Base-by-base conservation (phyloP, 2,888 invertebrate genomes). In the Euzophera pinguis region DNA sequence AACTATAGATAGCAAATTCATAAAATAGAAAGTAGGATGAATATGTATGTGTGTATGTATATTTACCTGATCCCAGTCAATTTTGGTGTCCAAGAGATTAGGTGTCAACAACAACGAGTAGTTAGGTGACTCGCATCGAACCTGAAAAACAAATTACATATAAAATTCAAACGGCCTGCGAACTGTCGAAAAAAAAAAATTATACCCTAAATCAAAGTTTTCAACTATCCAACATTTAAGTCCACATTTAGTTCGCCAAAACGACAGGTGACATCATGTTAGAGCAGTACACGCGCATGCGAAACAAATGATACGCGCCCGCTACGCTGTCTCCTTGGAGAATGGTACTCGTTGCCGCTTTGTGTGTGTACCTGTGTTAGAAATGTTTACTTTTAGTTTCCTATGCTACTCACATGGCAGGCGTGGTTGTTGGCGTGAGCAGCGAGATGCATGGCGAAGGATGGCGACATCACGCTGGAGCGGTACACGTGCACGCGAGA, bases 31-130 rank as follows among this genome's bases (percentile, higher is more conserved):
- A n/a, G 22, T 42, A 9, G 1, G 29, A 8, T 7, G 9, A 3
- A 17, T 14, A 3, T 10, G 10, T 10, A 38, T 43, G 29, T 12
- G 6, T 43, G 29, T 13, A 22, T 7, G 4, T 14, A 8, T 13
- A 53, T 60, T 70, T 55, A 90, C 90, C 77, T 89, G 79, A 57
- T 93, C 92, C 93, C 93, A 93, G 56, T 92, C 91, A 17, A 93
- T 88, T 60, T 91, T 90, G 8, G 91, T 81, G 53, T 85, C 81
- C 13, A 91, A 64, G 1, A 90, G 72, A 14, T 85, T 74, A 0
- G 87, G 81, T 10, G 84, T 89, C 59, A 92, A 76, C 12, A 91
- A 67, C 0, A 84, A 69, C 0, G 90, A 75, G 57, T 81, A 90
- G 59, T 91, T 89, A 0, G 91, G 91, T 0, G 77, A 69, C 37